These are phyloP conservation scores for Andrena hattorfiana DNA, from an alignment of 2,888 invertebrate genomes.

Conservation along the genomic window DNA sequence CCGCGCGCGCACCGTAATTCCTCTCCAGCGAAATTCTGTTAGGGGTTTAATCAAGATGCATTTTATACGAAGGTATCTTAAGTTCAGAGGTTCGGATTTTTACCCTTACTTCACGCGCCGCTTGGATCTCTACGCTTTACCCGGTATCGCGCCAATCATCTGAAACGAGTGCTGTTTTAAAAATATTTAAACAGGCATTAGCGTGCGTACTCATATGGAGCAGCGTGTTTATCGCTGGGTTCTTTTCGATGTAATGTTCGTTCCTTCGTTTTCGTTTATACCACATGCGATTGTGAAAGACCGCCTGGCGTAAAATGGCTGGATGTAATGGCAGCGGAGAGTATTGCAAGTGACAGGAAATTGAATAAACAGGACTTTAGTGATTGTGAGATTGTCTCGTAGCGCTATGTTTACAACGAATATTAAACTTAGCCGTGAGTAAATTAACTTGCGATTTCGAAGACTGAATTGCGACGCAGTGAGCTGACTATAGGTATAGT, in stretches of 20 bases:
- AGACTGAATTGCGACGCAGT: no score
- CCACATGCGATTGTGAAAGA: background rate
- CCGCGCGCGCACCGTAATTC: conserved; percentile 14
- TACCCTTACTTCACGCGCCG: background rate
- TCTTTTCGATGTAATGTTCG: background rate
- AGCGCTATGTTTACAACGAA: no score
- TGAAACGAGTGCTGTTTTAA: background rate
- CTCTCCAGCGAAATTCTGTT: conserved; percentile 8
- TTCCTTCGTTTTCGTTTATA: background rate
- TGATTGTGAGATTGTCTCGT: no score
- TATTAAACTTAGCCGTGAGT: no score
- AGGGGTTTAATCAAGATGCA: conserved; percentile 8
- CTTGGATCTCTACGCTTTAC: background rate
- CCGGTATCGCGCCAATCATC: background rate
- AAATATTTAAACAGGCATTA: background rate
- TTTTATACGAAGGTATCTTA: conserved; percentile 9
- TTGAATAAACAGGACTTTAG: no score
- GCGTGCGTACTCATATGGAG: background rate
- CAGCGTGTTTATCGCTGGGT: background rate
- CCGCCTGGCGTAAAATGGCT: background rate
- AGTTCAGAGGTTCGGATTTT: conserved; percentile 1
- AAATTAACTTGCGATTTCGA: no score
- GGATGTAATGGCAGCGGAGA: no score
- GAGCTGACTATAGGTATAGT: no score
- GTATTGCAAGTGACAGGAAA: no score